Evolutionary conservation across 2,888 invertebrate genomes (phyloP).

Genomic region (Xanthorhoe designata): DNA sequence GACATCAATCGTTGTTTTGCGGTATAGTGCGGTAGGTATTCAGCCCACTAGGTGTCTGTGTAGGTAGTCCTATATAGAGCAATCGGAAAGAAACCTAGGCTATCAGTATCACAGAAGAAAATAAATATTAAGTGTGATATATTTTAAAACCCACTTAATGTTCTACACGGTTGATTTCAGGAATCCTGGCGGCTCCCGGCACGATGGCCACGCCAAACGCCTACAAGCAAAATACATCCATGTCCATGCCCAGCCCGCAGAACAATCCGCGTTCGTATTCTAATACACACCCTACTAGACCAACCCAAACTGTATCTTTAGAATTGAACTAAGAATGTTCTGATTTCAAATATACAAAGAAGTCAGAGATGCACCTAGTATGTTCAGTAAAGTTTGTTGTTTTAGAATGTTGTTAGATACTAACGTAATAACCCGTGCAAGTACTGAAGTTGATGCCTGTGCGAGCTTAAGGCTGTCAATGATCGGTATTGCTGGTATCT

Average conservation of each 20-base stretch:
- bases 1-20: too few relatives aligned
- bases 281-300: slow-evolving; percentile 40
- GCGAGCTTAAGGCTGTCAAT: slow-evolving; percentile 71
- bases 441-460: slow-evolving; percentile 64
- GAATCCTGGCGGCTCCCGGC: slow-evolving; percentile 44
- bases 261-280: slow-evolving; percentile 90
- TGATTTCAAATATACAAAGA: slow-evolving; percentile 24
- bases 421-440: slow-evolving; percentile 70
- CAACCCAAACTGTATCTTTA: slow-evolving; percentile 10
- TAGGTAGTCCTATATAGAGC: too few relatives aligned
- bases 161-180: slow-evolving; percentile 30
- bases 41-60: too few relatives aligned
- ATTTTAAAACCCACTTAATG: background rate
- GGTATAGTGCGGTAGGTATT: too few relatives aligned
- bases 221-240: slow-evolving; percentile 92
- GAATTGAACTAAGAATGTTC: slow-evolving; percentile 17
- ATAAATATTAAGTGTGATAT: background rate
- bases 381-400: slow-evolving; percentile 52
- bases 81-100: too few relatives aligned
- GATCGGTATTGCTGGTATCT: slow-evolving; percentile 72
- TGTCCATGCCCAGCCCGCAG: slow-evolving; percentile 90
- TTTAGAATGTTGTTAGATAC: slow-evolving; percentile 74
- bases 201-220: slow-evolving; percentile 92
- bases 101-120: too few relatives aligned
- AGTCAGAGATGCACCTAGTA: slow-evolving; percentile 49